Evolutionary conservation across 2,113 vertebrate genomes (phyloP), one percentile per base, ranked within the genome.

Genomic region (Alligator mississippiensis): DNA sequence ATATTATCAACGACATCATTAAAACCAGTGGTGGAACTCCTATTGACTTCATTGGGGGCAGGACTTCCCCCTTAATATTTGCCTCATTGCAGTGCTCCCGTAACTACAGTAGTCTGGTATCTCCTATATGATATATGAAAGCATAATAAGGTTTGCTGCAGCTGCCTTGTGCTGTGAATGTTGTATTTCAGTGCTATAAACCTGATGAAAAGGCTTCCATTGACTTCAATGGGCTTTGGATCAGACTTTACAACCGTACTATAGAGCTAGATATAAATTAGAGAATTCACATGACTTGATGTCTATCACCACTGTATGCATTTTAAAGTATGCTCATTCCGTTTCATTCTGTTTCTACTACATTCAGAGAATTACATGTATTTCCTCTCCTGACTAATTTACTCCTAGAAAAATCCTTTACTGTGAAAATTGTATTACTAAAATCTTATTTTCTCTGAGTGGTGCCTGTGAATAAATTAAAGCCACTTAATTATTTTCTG

Each of bases 401-500:
- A 91, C 47, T 96, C n/a, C 47, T 87, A 89, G 90, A 95, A 96
- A 96, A 95, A 96, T 89, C 80, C 93, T 94, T 90, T 93, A 54
- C 94, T 85, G 74, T 92, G 85, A 86, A 90, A 96, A 95, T 75
- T 88, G 77, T 88, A 90, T 95, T 95, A 91, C 74, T 58, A 85
- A 96, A 94, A 87, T 90, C 89, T 92, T 93, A 89, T 96, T 96
- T 96, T 95, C 95, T 95, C 68, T 82, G 72, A 96, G 92, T 70
- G 84, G 80, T 64, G 54, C 84, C 77, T 88, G 84, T 94, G 93
- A 93, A 94, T 95, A 90, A 93, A 96, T 94, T 93, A 94, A 94
- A 95, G 30, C 70, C 92, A 94, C 88, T 78, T 95, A 96, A 96
- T 96, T 96, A 96, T 95, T 97, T 96, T 91, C 94, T 87, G 90